Base-by-base conservation (phyloP, 2,888 invertebrate species). In the Zelleria hepariella region DNA sequence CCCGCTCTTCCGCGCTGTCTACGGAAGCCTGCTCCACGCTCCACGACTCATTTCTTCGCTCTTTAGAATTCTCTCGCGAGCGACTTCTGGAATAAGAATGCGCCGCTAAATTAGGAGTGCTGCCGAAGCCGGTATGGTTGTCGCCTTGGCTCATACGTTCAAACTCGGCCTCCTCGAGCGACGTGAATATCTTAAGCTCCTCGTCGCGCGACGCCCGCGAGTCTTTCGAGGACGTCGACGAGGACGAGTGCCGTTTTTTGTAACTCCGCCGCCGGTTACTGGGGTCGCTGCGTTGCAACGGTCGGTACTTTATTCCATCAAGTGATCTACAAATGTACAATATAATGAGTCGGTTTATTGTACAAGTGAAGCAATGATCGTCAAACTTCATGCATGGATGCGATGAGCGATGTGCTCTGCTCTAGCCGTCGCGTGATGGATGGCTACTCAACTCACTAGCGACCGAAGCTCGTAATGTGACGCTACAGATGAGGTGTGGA, bases 281-380 rank as follows among this genome's bases (percentile, higher is more conserved):
- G 65, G 91, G 91, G 79, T 92, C 92, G 74, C 87, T 91, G 64
- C 92, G 90, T 74, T 91, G 85, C 68, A 92, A 74, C 60, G 92
- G 91, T 64, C 91, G 90, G 70, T 78, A 89, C 77, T 91, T 92
- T 70, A 93, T 90, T 67, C 93, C 93, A 77, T 93, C 93, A 72
- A 93, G 86, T 68, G 91, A 92, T 78, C 89, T 89, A 89, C 85
- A 86, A 89, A 86, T 75, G 72, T 70, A 76, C 69, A 73, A 73
- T 66, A 83, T 48, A 66, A 78, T 84, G 82, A 86, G 75, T 80
- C 72, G 80, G 68, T 67, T 66, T 85, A 82, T 85, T 74, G 68
- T 83, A 81, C 80, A 85, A 70, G 73, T 77, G 74, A 72, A 65
- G 63, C 66, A 68, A 74, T 74, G 75, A 65, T 65, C 64, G 71